Percentiles rank a stretch among this genome's conserved stretches.
phyloP scores from a whole-genome alignment of 1,140 invertebrate species.

The Apis mellifera region Amel_HAv3.1 CM009940.2:2461001-2461500 shows the following conservation, averaged over 20 bases:
- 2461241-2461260: background rate
- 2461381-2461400: too few relatives aligned
- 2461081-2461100: slow-evolving; percentile 4
- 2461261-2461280: background rate
- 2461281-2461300: background rate
- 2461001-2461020: background rate
- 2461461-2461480: too few relatives aligned
- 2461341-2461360: too few relatives aligned
- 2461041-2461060: slow-evolving; percentile 19
- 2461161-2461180: slow-evolving; percentile 23
- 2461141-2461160: background rate
- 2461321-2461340: background rate
- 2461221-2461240: background rate
- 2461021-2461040: slow-evolving; percentile 6
- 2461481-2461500: too few relatives aligned
- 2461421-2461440: too few relatives aligned
- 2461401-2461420: too few relatives aligned
- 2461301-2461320: too few relatives aligned
- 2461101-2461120: background rate
- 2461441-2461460: too few relatives aligned
- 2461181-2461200: slow-evolving; percentile 4
- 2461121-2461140: background rate
- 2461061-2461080: background rate
- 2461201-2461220: background rate
- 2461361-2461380: too few relatives aligned